Evolutionary conservation across 1,140 invertebrate species (phyloP).

Genomic region (Paralvinella palmiformis): DNA sequence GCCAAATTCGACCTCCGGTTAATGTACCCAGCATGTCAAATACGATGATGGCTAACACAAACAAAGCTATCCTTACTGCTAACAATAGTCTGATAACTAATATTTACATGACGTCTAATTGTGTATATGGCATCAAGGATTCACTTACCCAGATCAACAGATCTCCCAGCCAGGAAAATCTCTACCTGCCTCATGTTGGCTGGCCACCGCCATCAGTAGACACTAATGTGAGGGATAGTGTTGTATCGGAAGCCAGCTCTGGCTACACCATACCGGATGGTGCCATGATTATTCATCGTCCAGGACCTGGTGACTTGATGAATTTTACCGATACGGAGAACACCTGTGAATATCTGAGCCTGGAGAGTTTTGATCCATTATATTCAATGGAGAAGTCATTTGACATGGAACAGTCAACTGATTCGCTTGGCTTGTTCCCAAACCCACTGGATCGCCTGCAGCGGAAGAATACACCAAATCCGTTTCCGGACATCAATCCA

Average conservation of each 20-base stretch:
- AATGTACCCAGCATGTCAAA: too few relatives aligned
- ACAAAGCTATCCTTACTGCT: neutral
- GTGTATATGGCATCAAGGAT: too few relatives aligned
- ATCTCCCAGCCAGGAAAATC: neutral
- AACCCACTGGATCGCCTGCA: neutral
- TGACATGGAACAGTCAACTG: neutral
- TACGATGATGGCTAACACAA: too few relatives aligned
- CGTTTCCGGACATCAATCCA: neutral
- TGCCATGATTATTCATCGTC: neutral
- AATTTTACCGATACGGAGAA: constrained; percentile 2
- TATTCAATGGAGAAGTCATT: neutral
- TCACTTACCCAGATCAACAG: neutral
- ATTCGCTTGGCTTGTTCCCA: neutral
- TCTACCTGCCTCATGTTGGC: neutral
- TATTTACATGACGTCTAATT: too few relatives aligned
- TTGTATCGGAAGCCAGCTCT: neutral
- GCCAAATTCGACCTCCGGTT: too few relatives aligned
- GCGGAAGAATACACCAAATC: constrained; percentile 5
- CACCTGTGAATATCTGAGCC: constrained; percentile 11
- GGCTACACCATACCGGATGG: neutral
- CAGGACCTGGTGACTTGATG: constrained; percentile 9
- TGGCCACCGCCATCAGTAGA: neutral
- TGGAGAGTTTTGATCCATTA: constrained; percentile 21
- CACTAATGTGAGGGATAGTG: neutral
- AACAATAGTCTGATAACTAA: too few relatives aligned